These are phyloP conservation scores for Eueides isabella DNA, from an alignment of 1,140 invertebrate species.

Conservation along the genomic window DNA sequence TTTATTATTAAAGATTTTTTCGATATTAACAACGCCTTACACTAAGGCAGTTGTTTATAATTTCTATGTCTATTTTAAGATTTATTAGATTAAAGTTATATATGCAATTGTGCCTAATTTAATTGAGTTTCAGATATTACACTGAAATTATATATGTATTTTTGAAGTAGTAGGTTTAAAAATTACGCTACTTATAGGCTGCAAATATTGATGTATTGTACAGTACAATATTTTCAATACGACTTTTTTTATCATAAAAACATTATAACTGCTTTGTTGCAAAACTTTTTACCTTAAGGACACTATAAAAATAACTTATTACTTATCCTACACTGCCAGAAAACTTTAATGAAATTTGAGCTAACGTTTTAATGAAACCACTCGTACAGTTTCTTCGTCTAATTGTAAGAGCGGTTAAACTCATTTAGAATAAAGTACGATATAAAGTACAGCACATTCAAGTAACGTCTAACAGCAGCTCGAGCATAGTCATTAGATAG, in stretches of 20 bases:
- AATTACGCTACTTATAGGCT: no score
- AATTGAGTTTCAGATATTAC: no score
- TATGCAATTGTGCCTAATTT: no score
- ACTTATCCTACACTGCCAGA: background rate
- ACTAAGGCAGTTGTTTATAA: no score
- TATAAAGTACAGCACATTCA: conserved; percentile 16
- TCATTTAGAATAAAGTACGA: conserved; percentile 7
- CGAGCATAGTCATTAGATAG: conserved; percentile 37
- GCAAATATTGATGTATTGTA: no score
- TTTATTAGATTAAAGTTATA: no score
- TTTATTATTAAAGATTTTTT: background rate
- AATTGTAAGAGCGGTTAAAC: conserved; percentile 2
- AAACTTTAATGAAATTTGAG: conserved; percentile 7
- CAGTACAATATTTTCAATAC: no score
- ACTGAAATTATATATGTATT: no score
- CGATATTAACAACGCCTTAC: no score
- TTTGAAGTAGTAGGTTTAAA: no score
- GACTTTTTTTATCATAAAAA: no score
- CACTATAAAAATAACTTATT: background rate
- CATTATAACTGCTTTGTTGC: background rate
- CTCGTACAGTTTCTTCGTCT: conserved; percentile 5
- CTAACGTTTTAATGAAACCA: background rate
- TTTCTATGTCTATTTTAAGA: no score
- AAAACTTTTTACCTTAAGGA: background rate
- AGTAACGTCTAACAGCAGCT: conserved; percentile 6